These are phyloP conservation scores for Meandrusa payeni DNA, from an alignment of 2,888 invertebrate genomes.

Conservation along the genomic window DNA sequence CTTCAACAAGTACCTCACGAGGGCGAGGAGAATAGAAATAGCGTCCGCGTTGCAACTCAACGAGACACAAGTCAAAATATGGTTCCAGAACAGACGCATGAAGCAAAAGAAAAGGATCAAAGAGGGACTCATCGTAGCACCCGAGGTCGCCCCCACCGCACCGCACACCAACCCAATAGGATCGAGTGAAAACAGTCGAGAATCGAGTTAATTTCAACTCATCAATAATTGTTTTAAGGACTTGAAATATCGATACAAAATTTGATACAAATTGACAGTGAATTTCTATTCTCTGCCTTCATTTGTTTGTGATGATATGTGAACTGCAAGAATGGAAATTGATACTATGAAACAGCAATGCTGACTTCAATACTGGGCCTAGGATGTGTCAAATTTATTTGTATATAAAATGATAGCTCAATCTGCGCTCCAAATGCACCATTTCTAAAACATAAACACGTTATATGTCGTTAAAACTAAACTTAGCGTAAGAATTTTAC, in stretches of 20 bases:
- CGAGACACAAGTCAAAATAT: conserved; percentile 98
- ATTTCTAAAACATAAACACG: too few relatives aligned
- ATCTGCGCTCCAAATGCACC: too few relatives aligned
- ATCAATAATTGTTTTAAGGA: conserved; percentile 16
- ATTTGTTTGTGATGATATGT: conserved; percentile 31
- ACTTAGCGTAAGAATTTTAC: too few relatives aligned
- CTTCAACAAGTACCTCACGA: conserved; percentile 98
- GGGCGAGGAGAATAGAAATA: conserved; percentile 98
- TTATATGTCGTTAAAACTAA: too few relatives aligned
- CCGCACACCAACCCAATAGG: conserved; percentile 65
- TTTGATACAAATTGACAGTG: conserved; percentile 6
- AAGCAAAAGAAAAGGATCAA: conserved; percentile 98
- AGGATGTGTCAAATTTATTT: conserved; percentile 20
- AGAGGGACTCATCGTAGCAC: conserved; percentile 88
- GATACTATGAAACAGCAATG: background rate
- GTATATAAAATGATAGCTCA: too few relatives aligned
- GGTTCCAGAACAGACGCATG: conserved; percentile 99
- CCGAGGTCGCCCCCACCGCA: conserved; percentile 72
- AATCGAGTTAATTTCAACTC: conserved; percentile 74
- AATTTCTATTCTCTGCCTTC: conserved; percentile 8
- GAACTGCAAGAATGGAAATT: conserved; percentile 17
- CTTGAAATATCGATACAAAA: conserved; percentile 18
- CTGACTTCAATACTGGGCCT: background rate
- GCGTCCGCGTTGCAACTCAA: conserved; percentile 97
- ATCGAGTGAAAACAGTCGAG: conserved; percentile 87